phyloP scores from a whole-genome alignment of 2,797 vertebrate species.

The Kryptolebias ocellatus region DNA sequence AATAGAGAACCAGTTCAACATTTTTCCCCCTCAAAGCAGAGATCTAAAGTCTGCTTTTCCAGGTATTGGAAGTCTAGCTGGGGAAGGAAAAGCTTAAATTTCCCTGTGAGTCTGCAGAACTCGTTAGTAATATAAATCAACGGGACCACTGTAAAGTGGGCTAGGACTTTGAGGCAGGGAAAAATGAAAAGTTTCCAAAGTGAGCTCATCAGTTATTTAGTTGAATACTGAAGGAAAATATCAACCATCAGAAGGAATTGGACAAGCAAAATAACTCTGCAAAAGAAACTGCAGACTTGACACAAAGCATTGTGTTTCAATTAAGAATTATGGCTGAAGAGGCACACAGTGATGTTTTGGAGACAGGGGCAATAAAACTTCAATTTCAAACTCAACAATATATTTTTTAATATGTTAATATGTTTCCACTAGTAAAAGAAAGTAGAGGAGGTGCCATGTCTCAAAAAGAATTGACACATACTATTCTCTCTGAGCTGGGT shows the following conservation, averaged over 20 bases:
- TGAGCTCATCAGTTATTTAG: constrained; percentile 87
- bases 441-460: constrained; percentile 25
- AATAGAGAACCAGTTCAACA: constrained; percentile 43
- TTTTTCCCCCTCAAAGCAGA: constrained; percentile 44
- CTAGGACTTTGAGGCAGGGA: constrained; percentile 80
- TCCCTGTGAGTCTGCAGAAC: constrained; percentile 80
- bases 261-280: constrained; percentile 56
- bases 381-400: constrained; percentile 30
- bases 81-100: constrained; percentile 76
- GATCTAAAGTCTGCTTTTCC: constrained; percentile 74
- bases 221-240: constrained; percentile 81
- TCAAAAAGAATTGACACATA: constrained; percentile 8
- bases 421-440: constrained; percentile 45
- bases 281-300: constrained; percentile 27
- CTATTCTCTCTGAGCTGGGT: constrained; percentile 7
- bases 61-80: constrained; percentile 73
- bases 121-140: constrained; percentile 86
- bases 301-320: constrained; percentile 56
- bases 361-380: constrained; percentile 39
- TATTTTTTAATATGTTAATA: constrained; percentile 42
- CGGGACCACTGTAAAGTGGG: constrained; percentile 78
- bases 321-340: constrained; percentile 41
- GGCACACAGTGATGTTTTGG: constrained; percentile 11
- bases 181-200: constrained; percentile 84
- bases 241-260: constrained; percentile 54